A percentile compares a stretch with the other conserved stretches of the same genome.
Conservation (phyloP, 2,888 invertebrate genomes). For the Erannis defoliaria region DNA sequence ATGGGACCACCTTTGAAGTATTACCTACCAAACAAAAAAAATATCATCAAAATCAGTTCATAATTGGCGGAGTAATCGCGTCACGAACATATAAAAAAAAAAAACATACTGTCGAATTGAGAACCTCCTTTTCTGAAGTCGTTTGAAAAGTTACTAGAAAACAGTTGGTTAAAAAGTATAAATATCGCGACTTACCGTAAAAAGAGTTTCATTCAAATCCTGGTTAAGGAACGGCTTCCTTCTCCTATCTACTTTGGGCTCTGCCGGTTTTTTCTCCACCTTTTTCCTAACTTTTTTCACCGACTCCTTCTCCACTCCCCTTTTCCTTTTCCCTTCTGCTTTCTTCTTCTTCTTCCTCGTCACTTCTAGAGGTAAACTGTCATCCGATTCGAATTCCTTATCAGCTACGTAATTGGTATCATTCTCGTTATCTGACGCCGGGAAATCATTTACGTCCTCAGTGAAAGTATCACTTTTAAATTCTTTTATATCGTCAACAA, state of each 20-base stretch:
- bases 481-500: slow-evolving; percentile 7
- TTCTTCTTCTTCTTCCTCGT: slow-evolving; percentile 51
- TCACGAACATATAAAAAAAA: no score
- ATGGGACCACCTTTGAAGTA: no score
- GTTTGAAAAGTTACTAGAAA: no score
- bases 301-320: slow-evolving; percentile 37
- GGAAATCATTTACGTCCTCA: not conserved
- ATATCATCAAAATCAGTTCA: no score
- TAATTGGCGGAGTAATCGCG: no score
- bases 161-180: not conserved
- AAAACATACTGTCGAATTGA: no score
- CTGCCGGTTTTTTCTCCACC: slow-evolving; percentile 20
- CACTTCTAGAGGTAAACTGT: slow-evolving; percentile 47
- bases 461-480: not conserved
- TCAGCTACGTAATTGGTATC: slow-evolving; percentile 16
- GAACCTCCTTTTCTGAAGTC: no score
- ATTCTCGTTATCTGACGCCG: not conserved
- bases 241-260: slow-evolving; percentile 50
- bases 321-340: slow-evolving; percentile 5
- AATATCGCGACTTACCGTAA: slow-evolving; percentile 58
- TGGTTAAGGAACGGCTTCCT: slow-evolving; percentile 74
- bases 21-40: no score
- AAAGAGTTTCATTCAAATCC: slow-evolving; percentile 72
- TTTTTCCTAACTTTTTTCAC: slow-evolving; percentile 45
- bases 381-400: slow-evolving; percentile 41